A percentile compares a stretch with the other conserved stretches of the same genome.
Conservation (phyloP, 1,140 invertebrate genomes). For the Drosophila nasuta region DNA sequence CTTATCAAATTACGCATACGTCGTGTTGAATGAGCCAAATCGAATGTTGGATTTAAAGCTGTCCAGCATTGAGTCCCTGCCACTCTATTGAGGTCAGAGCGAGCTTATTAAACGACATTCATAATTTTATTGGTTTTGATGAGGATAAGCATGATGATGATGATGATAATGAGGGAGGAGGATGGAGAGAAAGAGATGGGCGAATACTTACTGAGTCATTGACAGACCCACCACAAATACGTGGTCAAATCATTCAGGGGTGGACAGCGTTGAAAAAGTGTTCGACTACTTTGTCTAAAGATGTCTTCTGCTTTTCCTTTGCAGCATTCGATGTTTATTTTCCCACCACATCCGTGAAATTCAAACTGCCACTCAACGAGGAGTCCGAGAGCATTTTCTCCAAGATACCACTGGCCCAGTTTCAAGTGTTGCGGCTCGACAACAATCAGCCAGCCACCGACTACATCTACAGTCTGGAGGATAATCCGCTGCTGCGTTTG, state of each 20-base stretch:
- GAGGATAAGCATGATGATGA: conserved; percentile 24
- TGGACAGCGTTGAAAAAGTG: background rate
- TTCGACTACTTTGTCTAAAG: background rate
- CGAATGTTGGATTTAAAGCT: conserved; percentile 31
- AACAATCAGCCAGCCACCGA: conserved; percentile 65
- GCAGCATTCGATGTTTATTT: conserved; percentile 80
- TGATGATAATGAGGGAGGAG: conserved; percentile 40
- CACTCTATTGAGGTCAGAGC: conserved; percentile 64
- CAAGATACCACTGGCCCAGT: conserved; percentile 79
- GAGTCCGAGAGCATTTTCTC: conserved; percentile 82
- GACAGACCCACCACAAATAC: background rate
- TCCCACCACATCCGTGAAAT: conserved; percentile 73
- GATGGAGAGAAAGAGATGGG: conserved; percentile 44
- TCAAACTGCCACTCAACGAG: conserved; percentile 80
- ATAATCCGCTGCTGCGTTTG: conserved; percentile 67
- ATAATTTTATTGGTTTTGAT: conserved; percentile 69
- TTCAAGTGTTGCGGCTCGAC: conserved; percentile 68
- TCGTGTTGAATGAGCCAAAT: conserved; percentile 37
- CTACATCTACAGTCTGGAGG: conserved; percentile 77
- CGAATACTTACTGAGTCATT: conserved; percentile 47
- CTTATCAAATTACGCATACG: conserved; percentile 81
- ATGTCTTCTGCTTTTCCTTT: conserved; percentile 26
- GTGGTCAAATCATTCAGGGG: background rate
- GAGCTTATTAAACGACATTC: conserved; percentile 71
- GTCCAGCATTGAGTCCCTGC: background rate